Base-by-base conservation (phyloP, 2,113 vertebrate species). In the Callaeas wilsoni region DNA sequence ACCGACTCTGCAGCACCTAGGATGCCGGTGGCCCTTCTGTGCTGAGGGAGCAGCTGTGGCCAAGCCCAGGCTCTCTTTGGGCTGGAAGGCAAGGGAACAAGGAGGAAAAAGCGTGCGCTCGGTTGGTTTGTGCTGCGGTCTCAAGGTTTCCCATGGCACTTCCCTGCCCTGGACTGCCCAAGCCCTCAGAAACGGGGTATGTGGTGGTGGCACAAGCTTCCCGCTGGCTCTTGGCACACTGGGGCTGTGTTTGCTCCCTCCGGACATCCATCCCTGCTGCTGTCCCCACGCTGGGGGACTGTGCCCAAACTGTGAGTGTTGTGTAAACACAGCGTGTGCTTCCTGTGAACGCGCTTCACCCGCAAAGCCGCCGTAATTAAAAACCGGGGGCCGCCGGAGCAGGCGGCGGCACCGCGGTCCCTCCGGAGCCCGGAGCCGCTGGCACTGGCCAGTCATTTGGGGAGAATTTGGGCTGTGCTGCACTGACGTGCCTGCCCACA, bases 311-410 rank as follows among this genome's bases (percentile, higher is more conserved):
- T 20, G 85, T 2, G 68, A 46, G n/a, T 89, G 89, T 96, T 96
- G 91, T 94, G 89, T 87, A 93, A 97, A 95, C 87, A 93, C 65
- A 76, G 82, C 17, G 3, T 47, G 84, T 30, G 18, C 87, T 94
- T 89, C 73, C 80, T 69, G 84, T 4, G 15, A 27, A 4, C 4
- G 52, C 19, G 3, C 16, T 62, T 46, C 79, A 29, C 70, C 88
- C 46, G 71, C 79, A 62, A 42, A 67, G 39, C 57, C 3, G 1
- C 83, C 2, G 11, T 4, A 49, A 89, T 93, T 91, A 87, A 77
- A 46, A 16, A 5, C 6, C 12, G 15, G 42, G 73, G 50, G 56
- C 81, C 12, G 77, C 39, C 16, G 13, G 56, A 20, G 17, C 1
- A 0, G 67, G 13, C 1, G 3, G 73, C 1, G 0, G 42, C 81